Evolutionary conservation across 2,797 vertebrate genomes (phyloP).

Genomic region (Morelia viridis): DNA sequence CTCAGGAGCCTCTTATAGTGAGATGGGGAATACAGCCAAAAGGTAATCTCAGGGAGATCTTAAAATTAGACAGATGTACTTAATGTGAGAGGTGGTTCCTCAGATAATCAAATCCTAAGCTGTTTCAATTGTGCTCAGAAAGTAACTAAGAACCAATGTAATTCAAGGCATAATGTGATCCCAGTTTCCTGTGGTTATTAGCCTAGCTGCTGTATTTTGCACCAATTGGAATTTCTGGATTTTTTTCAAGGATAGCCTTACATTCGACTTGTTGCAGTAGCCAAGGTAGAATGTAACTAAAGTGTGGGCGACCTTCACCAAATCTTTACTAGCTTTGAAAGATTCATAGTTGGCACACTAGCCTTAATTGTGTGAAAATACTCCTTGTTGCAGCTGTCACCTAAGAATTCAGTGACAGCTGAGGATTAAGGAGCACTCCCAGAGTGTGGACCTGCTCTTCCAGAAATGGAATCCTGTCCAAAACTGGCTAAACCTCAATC

Average conservation of each 20-base stretch:
- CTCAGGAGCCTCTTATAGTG: background rate
- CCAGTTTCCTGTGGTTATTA: background rate
- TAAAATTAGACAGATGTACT: background rate
- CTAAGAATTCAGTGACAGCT: background rate
- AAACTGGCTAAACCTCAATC: background rate
- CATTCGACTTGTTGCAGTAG: background rate
- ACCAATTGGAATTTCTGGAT: background rate
- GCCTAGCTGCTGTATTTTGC: background rate
- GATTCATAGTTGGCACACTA: background rate
- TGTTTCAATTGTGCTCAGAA: background rate
- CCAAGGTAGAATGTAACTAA: background rate
- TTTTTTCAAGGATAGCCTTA: background rate
- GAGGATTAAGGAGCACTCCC: background rate
- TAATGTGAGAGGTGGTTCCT: background rate
- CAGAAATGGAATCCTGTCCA: background rate
- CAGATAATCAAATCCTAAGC: background rate
- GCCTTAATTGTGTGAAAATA: background rate
- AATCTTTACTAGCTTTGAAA: background rate
- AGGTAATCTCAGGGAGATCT: background rate
- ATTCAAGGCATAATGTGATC: background rate
- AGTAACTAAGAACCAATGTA: background rate
- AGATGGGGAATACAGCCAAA: background rate
- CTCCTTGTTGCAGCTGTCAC: background rate
- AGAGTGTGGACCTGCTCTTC: background rate
- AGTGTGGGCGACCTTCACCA: background rate